Conservation (phyloP, 2,888 invertebrate species). For the Lithophane ornitopus region DNA sequence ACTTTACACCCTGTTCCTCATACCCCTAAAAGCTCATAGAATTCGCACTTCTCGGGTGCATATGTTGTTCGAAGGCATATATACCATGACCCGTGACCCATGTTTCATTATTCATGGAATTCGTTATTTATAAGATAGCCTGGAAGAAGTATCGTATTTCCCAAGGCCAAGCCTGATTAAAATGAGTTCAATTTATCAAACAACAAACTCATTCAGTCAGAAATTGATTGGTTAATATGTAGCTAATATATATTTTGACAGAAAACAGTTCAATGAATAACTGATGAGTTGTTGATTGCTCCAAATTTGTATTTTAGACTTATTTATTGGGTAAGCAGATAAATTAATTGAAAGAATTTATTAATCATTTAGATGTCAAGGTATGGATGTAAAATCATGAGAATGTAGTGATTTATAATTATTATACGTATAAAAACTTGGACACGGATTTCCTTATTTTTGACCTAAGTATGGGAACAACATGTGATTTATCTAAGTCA, state of each 20-base stretch:
- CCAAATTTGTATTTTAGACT: slow-evolving; percentile 5
- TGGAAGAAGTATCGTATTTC: background rate
- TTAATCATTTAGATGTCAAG: slow-evolving; percentile 50
- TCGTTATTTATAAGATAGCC: background rate
- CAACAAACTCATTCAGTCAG: background rate
- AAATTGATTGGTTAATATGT: background rate
- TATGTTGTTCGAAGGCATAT: background rate
- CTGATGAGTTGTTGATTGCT: slow-evolving; percentile 25
- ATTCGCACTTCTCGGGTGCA: too few species aligned
- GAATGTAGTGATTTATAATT: slow-evolving; percentile 8
- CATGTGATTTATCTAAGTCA: background rate
- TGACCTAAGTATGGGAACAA: background rate
- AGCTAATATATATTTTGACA: background rate
- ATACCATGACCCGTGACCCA: too few species aligned
- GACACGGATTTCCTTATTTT: slow-evolving; percentile 36
- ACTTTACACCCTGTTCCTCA: too few species aligned
- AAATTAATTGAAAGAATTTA: slow-evolving; percentile 3
- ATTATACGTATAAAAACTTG: background rate
- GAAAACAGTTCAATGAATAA: slow-evolving; percentile 25
- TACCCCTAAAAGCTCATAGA: too few species aligned
- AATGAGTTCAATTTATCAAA: background rate
- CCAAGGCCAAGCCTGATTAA: background rate
- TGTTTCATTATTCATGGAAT: background rate
- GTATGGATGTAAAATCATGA: slow-evolving; percentile 14
- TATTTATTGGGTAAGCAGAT: slow-evolving; percentile 10